Evolutionary conservation across 2,113 vertebrate species (phyloP), one percentile per base, ranked within the genome.

Genomic region (Nesoenas mayeri): DNA sequence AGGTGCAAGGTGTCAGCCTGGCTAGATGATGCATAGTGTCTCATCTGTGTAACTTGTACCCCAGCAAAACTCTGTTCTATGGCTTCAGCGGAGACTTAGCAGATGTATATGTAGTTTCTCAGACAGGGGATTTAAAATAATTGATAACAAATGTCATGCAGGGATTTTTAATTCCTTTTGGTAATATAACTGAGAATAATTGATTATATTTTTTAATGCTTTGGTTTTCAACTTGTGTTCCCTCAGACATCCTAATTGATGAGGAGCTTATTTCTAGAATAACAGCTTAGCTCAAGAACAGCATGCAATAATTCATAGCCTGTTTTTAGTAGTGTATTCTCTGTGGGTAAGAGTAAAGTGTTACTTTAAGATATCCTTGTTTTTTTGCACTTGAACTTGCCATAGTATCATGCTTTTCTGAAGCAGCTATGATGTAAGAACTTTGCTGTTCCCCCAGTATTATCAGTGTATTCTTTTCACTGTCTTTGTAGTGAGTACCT

Each of bases 391-490:
- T 86, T 67, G 18, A 56, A 34, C 47, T 65, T 92, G 11, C 22
- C 34, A 40, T 62, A 57, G 70, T 79, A 42, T 89, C 77, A 62
- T 91, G 51, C 36, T 78, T 92, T 94, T 85, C 92, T 88, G 71
- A 93, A 95, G 79, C 57, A 96, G 72, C 48, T 61, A 48, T 60
- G 67, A 79, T 94, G 71, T 73, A 95, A 91, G 85, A 97, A 66
- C 29, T 38, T 57, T 73, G 58, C 64, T 95, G 60, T 95, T 95
- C 89, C 81, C 67, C 64, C 79, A 85, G 44, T 81, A 69, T 91
- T 95, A 84, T 80, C 28, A 88, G 79, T 88, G 89, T 86, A 87
- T 83, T 89, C 79, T 67, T 96, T 96, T 94, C 93, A 81, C 89
- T 97, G 79, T 95, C 91, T 96, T 86, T 94, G 32, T 89, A 77